Evolutionary conservation across 2,797 vertebrate species (phyloP).

Genomic region (Neosalanx taihuensis): DNA sequence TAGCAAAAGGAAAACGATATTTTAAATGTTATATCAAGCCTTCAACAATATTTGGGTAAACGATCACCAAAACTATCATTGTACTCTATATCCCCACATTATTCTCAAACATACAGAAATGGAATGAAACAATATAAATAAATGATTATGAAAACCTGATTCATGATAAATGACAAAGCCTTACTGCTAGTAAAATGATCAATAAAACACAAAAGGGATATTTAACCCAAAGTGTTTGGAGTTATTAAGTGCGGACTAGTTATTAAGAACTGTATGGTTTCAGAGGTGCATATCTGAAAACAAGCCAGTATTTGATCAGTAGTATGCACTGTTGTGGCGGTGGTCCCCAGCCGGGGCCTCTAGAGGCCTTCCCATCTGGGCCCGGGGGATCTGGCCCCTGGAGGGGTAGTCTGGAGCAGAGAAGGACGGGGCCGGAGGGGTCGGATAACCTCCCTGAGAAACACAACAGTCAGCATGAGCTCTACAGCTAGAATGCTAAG

Average conservation of each 20-base stretch:
- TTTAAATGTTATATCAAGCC: not conserved
- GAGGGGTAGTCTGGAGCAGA: constrained; percentile 9
- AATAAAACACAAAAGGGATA: no score
- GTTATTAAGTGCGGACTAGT: not conserved
- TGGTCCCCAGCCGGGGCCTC: not conserved
- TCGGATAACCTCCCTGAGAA: constrained; percentile 21
- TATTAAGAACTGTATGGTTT: not conserved
- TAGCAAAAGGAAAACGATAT: no score
- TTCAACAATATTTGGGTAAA: no score
- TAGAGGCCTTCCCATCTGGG: constrained; percentile 17
- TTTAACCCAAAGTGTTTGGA: no score
- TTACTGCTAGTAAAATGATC: no score
- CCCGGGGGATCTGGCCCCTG: constrained; percentile 6
- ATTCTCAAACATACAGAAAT: not conserved
- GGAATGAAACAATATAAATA: not conserved
- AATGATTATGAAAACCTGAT: no score
- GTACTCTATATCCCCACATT: no score
- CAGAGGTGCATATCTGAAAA: not conserved
- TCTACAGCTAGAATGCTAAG: not conserved
- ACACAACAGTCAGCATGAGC: not conserved
- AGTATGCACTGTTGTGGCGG: not conserved
- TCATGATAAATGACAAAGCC: no score
- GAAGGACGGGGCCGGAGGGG: not conserved
- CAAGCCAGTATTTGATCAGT: not conserved
- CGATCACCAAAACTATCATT: no score